A percentile compares a stretch with the other conserved stretches of the same genome.
phyloP scores from a whole-genome alignment of 2,797 vertebrate genomes.

The Anguilla marmorata region DNA sequence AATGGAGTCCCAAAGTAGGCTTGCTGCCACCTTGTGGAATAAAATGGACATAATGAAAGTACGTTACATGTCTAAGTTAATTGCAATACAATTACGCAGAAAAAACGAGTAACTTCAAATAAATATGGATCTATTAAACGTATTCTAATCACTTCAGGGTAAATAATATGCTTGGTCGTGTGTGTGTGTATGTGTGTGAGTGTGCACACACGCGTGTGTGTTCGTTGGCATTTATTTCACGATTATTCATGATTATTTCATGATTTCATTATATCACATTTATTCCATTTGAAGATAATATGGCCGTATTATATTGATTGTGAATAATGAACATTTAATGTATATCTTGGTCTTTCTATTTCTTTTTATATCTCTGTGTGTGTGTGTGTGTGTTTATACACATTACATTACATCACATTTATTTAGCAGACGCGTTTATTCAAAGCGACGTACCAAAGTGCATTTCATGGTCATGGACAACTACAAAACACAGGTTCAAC shows the following conservation, averaged over 20 bases:
- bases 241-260: not conserved
- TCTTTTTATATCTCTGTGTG: too few relatives aligned
- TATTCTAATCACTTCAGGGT: not conserved
- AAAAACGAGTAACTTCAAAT: not conserved
- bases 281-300: too few relatives aligned
- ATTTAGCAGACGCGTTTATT: too few relatives aligned
- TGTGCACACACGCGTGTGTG: not conserved
- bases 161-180: not conserved
- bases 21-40: constrained; percentile 13
- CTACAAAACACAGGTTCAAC: too few relatives aligned
- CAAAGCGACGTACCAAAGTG: too few relatives aligned
- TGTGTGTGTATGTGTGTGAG: too few relatives aligned
- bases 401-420: too few relatives aligned
- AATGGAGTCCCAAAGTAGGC: not conserved
- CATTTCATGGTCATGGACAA: too few relatives aligned
- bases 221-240: not conserved
- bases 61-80: not conserved
- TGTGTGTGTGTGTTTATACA: too few relatives aligned
- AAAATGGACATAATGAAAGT: not conserved
- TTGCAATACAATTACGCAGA: not conserved
- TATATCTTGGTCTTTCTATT: too few relatives aligned
- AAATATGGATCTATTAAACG: not conserved
- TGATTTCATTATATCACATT: not conserved
- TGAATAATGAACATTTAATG: too few relatives aligned
- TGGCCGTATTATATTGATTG: too few relatives aligned